Evolutionary conservation across 1,140 invertebrate species (phyloP), one percentile per base, ranked within the genome.

Genomic region (Varroa destructor): DNA sequence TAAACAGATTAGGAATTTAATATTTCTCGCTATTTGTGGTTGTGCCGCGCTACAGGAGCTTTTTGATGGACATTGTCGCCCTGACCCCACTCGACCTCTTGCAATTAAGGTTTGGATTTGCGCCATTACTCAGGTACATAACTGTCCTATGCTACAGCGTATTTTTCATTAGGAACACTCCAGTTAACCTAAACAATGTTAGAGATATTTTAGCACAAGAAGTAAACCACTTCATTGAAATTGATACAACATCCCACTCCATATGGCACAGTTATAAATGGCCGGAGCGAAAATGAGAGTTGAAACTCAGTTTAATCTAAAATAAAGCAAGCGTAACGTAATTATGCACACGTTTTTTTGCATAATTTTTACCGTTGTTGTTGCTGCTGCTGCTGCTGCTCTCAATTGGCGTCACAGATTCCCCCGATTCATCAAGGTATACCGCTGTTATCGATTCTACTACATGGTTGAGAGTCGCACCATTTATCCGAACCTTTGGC

Each of bases 391-490:
- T 77, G 73, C 74, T 77, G 12, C 74, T 51, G 8, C 46, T 51
- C 3, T 8, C 8, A 51, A 5, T 51, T 51, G 4, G 8, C 0
- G 73, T 78, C 55, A 77, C 6, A 73, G 81, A 46, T 84, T 84
- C 72, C 81, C 81, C 40, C 74, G 83, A 46, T 83, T 84, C 76
- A 73, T 83, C 6, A 84, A 91, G 85, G 85, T 92, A 58, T 95
- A 96, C 79, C 84, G 93, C 73, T 87, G 90, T 71, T 88, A 93
- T 76, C 86, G 88, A 80, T 95, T 93, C 80, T 91, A 95, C 80
- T 94, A 96, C 80, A 93, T 96, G 83, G 90, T 94, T 73, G 93
- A 96, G 79, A 94, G 91, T 36, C 82, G 92, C 73, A 95, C 92
- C 0, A 88, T 94, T 54, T 96, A 92, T 81, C 93, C 93, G 3